These are phyloP conservation scores for Stratiomys singularior DNA, from an alignment of 2,888 invertebrate genomes.

Conservation along the genomic window DNA sequence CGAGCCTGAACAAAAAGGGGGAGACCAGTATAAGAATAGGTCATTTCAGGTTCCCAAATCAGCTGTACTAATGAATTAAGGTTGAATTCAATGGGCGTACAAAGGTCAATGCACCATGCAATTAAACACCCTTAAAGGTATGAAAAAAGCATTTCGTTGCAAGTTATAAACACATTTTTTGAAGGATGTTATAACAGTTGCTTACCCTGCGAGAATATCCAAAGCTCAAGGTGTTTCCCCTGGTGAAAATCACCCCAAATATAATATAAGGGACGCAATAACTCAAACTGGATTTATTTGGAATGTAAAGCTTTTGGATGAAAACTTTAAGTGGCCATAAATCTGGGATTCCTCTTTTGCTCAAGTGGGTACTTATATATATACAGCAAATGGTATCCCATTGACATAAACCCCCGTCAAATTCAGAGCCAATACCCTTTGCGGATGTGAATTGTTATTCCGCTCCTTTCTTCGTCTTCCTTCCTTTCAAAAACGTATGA, in stretches of 20 bases:
- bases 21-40: neutral
- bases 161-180: neutral
- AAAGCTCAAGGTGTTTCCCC: neutral
- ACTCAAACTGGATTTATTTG: constrained; percentile 43
- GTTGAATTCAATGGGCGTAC: neutral
- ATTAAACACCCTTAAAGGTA: neutral
- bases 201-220: neutral
- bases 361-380: constrained; percentile 30
- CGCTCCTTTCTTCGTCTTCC: neutral
- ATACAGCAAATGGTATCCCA: constrained; percentile 34
- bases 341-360: constrained; percentile 57
- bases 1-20: neutral
- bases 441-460: neutral
- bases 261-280: neutral
- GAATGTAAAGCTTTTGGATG: constrained; percentile 49
- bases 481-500: constrained; percentile 22
- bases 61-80: neutral
- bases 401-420: constrained; percentile 34
- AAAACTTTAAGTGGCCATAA: constrained; percentile 65
- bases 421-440: constrained; percentile 6
- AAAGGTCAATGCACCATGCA: constrained; percentile 6
- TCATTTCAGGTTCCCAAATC: neutral
- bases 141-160: neutral
- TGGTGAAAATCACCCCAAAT: neutral
- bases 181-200: neutral